phyloP scores from a whole-genome alignment of 2,113 vertebrate genomes.

The Forbesichthys agassizii region DNA sequence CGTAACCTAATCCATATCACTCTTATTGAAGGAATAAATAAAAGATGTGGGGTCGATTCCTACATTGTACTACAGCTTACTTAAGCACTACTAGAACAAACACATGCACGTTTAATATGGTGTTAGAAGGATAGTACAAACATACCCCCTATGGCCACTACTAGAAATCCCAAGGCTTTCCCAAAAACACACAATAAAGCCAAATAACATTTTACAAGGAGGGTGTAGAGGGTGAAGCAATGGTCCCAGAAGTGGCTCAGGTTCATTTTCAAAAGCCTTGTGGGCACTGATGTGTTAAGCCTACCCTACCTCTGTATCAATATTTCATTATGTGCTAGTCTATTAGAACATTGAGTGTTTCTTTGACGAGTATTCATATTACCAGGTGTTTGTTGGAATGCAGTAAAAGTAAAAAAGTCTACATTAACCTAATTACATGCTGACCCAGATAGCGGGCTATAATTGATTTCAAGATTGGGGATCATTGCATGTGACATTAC shows the following conservation, averaged over 20 bases:
- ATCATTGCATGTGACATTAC: constrained; percentile 8
- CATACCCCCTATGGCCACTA: background rate
- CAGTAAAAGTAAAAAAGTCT: background rate
- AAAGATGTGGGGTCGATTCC: background rate
- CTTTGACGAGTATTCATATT: background rate
- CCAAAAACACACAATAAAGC: background rate
- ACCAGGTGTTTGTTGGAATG: background rate
- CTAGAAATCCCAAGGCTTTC: too few relatives aligned
- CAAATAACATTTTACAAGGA: background rate
- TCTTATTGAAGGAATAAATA: background rate
- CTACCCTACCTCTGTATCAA: constrained; percentile 1
- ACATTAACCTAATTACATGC: background rate
- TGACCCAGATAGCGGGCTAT: background rate
- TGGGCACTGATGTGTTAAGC: background rate
- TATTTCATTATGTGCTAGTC: constrained; percentile 18
- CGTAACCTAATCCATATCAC: background rate
- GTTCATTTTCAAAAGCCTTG: background rate
- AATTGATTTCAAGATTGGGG: background rate
- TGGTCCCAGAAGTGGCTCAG: background rate
- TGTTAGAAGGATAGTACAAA: background rate
- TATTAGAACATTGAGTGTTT: background rate
- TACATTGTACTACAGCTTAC: background rate
- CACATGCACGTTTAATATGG: background rate
- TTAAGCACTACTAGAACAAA: background rate
- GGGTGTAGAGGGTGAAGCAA: background rate